Base-by-base conservation (phyloP, 2,888 invertebrate genomes). In the Branchipolynoe longqiensis region DNA sequence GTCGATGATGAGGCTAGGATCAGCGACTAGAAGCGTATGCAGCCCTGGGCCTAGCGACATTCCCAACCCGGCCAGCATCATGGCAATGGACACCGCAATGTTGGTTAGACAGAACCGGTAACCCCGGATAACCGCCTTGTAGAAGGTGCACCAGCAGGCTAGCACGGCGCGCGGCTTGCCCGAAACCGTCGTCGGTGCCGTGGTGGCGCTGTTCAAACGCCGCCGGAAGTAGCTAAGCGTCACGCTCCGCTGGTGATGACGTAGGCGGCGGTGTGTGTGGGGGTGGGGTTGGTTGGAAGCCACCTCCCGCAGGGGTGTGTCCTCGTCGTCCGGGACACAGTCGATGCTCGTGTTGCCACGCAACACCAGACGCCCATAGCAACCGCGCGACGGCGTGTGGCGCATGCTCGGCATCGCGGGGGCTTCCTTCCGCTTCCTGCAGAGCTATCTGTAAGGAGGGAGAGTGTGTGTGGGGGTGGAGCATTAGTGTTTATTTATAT, bases 1-100 rank as follows among this genome's bases (percentile, higher is more conserved):
- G 86, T 92, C 92, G 33, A 92, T 91, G 33, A 84, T 62, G 2
- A 73, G n/a, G 4, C 41, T n/a, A 2, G 83, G 83, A 31, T 83
- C 58, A 14, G 38, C 56, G 12, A 62, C 58, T 0, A 83, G 33
- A 0, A 83, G 38, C 28, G 62, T 64, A 41, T 62, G 58, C 31
- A 56, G 36, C 3, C 85, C 85, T 0, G 62, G 74, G 0, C 73
- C 85, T 1, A 59, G 38, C 6, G 74, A 73, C 48, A 85, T 78
- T 12, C 25, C 58, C 1, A 78, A 22, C n/a, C 74, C 74, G 8
- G 33, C 6, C 6, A 85, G 25, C 38, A 85, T 25, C 28, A 85
- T 4, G 28, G 31, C 28, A n/a, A 78, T 33, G 25, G 78, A 85
- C 40, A 74, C 74, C 31, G 58, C 33, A 0, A 69, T 28, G 33